A percentile compares a stretch with the other conserved stretches of the same genome.
These are phyloP conservation scores for Bovichtus variegatus DNA, from an alignment of 2,797 vertebrate genomes.

Conservation along the genomic window DNA sequence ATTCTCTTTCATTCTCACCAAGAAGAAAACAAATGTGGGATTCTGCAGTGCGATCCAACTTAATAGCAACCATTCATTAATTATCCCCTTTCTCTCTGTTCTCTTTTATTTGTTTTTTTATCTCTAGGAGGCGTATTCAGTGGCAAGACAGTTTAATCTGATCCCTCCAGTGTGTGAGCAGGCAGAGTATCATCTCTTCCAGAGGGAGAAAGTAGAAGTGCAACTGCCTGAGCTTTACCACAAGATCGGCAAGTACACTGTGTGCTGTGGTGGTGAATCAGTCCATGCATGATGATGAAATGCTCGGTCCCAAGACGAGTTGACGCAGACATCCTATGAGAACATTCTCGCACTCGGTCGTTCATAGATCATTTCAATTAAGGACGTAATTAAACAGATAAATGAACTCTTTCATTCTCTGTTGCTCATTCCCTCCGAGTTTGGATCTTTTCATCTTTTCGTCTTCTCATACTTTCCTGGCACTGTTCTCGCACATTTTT, in stretches of 20 bases:
- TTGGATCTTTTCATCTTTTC: conserved; percentile 6
- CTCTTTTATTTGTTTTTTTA: not conserved
- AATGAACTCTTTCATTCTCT: not conserved
- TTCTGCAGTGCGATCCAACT: not conserved
- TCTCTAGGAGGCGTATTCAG: conserved; percentile 95
- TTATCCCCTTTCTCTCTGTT: not conserved
- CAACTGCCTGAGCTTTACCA: conserved; percentile 98
- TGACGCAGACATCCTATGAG: not conserved
- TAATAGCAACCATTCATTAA: not conserved
- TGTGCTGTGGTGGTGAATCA: not conserved
- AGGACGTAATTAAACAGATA: not conserved
- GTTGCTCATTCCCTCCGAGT: conserved; percentile 1
- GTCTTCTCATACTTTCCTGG: conserved; percentile 17
- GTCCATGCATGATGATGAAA: conserved; percentile 6
- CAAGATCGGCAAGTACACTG: conserved; percentile 91
- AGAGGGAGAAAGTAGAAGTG: conserved; percentile 98
- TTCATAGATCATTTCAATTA: not conserved
- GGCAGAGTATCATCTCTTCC: conserved; percentile 98
- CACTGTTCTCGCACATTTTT: conserved; percentile 18
- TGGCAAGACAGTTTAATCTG: conserved; percentile 98
- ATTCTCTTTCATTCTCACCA: not conserved
- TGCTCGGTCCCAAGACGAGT: not conserved
- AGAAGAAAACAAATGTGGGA: not conserved
- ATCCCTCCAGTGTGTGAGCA: conserved; percentile 98
- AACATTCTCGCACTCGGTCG: not conserved